Conservation (phyloP, 2,113 vertebrate species). For the Cyanistes caeruleus region DNA sequence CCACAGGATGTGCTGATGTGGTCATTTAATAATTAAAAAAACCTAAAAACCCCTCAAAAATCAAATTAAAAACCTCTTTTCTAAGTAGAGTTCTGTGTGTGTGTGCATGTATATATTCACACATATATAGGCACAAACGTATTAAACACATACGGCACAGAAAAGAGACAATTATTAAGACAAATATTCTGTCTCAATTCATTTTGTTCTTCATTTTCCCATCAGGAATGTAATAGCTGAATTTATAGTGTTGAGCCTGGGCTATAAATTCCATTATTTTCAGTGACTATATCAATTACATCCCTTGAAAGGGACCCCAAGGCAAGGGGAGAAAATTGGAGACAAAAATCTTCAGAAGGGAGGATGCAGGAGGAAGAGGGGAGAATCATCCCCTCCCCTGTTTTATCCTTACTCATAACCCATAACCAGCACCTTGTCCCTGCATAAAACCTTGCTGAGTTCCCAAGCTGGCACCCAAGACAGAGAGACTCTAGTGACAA, state of each 20-base stretch:
- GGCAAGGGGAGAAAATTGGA: constrained; percentile 56
- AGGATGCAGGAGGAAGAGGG: background rate
- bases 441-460: background rate
- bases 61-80: background rate
- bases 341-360: constrained; percentile 46
- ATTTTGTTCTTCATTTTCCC: constrained; percentile 76
- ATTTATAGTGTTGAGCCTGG: constrained; percentile 73
- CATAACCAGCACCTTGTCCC: background rate
- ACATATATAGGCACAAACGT: background rate
- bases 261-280: constrained; percentile 77
- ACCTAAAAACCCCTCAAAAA: background rate
- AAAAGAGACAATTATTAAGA: constrained; percentile 75
- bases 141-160: constrained; percentile 55
- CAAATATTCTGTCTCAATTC: constrained; percentile 76
- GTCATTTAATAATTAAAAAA: background rate
- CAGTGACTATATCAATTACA: constrained; percentile 72
- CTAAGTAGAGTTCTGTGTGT: background rate
- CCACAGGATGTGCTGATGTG: background rate
- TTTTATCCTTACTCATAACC: background rate
- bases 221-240: constrained; percentile 74
- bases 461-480: background rate
- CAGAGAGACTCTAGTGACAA: background rate
- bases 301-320: constrained; percentile 57
- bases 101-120: background rate
- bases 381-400: background rate